Base-by-base conservation (phyloP, 2,113 vertebrate genomes). In the Calidris pygmaea region DNA sequence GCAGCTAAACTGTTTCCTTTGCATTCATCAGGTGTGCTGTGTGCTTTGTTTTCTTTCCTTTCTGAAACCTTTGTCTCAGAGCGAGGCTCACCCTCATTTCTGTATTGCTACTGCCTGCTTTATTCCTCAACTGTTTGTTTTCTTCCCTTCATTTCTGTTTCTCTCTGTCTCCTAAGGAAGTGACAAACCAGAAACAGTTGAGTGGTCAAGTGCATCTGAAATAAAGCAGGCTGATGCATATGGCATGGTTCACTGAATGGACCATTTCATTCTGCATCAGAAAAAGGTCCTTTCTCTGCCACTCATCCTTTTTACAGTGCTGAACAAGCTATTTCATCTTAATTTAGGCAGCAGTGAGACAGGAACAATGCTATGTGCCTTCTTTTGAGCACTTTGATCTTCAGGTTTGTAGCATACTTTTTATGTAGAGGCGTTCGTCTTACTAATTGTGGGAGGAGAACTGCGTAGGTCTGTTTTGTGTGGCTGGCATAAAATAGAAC, bases 181-280 rank as follows among this genome's bases (percentile, higher is more conserved):
- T 92, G 83, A 92, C 94, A 96, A 93, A 78, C 70, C 76, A n/a
- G 73, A 92, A 84, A 90, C 86, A 92, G 80, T 78, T 92, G 94
- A 93, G 78, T 85, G 65, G 43, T 74, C 91, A 95, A 90, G 83
- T 80, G 81, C 37, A 68, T 85, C 87, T 71, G 77, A 94, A 93
- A 92, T 91, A 94, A 95, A 90, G n/a, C 20, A 87, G 89, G 52
- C 62, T 87, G 89, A 78, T 89, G 43, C 62, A 50, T 68, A 35
- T 22, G 60, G 76, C 56, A 81, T 66, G 76, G 85, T 96, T 94
- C 85, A 92, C 35, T 71, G 85, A 27, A 83, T 53, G n/a, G 43
- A 87, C 76, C 74, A 73, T 70, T 95, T 94, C 53, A 92, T 75
- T 89, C 35, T 67, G 70, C 3, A 4, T 58, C 52, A 92, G 65